Conservation (phyloP, 2,888 invertebrate genomes). For the Rotaria magnacalcarata region DNA sequence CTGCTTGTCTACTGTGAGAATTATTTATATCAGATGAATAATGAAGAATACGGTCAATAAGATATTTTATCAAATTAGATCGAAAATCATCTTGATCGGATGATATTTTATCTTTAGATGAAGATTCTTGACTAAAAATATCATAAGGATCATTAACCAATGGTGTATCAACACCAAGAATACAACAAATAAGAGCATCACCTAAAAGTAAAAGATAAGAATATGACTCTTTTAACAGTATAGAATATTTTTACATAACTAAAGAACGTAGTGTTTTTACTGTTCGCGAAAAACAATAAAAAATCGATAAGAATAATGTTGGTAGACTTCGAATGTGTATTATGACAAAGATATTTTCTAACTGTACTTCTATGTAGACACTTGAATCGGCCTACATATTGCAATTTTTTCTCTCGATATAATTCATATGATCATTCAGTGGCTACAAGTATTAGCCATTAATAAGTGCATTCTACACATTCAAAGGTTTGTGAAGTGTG, state of each 20-base stretch:
- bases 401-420: no score
- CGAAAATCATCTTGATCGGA: not conserved
- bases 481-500: no score
- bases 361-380: no score
- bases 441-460: no score
- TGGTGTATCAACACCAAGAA: not conserved
- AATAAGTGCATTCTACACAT: no score
- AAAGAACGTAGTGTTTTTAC: no score
- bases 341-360: no score
- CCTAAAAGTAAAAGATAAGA: conserved; percentile 5
- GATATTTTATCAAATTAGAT: not conserved
- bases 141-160: conserved; percentile 18
- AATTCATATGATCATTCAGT: no score
- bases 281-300: no score
- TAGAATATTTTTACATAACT: not conserved
- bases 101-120: not conserved
- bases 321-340: no score
- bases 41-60: not conserved
- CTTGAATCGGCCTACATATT: no score
- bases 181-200: conserved; percentile 29
- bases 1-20: not conserved
- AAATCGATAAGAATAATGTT: no score
- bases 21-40: conserved; percentile 14
- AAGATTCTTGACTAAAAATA: not conserved
- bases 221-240: not conserved